Evolutionary conservation across 2,888 invertebrate genomes (phyloP), one percentile per base, ranked within the genome.

Genomic region (Villa cingulata): DNA sequence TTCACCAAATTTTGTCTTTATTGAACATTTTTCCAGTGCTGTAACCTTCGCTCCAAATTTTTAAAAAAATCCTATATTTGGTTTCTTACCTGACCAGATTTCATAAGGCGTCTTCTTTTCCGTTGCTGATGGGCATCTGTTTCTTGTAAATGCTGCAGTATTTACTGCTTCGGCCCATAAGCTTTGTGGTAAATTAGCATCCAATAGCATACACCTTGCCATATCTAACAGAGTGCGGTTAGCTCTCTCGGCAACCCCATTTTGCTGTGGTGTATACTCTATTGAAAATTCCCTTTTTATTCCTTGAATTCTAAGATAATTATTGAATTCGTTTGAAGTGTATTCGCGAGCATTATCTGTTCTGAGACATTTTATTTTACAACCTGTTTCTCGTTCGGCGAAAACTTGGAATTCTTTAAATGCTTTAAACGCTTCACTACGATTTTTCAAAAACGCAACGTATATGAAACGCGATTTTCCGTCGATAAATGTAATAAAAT

Each of bases 91-190:
- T 6, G 27, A 6, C 27, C 27, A 27, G 5, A 27, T 27, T 27
- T 27, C 9, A 27, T 27, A 27, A 27, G 9, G 27, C 27, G 27
- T 27, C 9, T 27, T 27, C 4, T 27, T 9, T 27, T 27, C 9
- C 9, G 9, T 6, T 27, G 55, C 17, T 32, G 53, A 54, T 48
- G n/a, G n/a, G n/a, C n/a, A n/a, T n/a, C n/a, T n/a, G n/a, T n/a
- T n/a, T n/a, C n/a, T n/a, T n/a, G n/a, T n/a, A n/a, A n/a, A n/a
- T n/a, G n/a, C n/a, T n/a, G n/a, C n/a, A n/a, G n/a, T n/a, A n/a
- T n/a, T n/a, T n/a, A 52, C 32, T 15, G 53, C 55, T 17, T 55
- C 54, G 23, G 48, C 58, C 57, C 59, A 61, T n/a, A 58, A 53
- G 7, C 37, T 38, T 34, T 56, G 46, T n/a, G 53, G 48, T 20